Conservation (phyloP, 2,888 invertebrate species). For the Drepana falcataria region DNA sequence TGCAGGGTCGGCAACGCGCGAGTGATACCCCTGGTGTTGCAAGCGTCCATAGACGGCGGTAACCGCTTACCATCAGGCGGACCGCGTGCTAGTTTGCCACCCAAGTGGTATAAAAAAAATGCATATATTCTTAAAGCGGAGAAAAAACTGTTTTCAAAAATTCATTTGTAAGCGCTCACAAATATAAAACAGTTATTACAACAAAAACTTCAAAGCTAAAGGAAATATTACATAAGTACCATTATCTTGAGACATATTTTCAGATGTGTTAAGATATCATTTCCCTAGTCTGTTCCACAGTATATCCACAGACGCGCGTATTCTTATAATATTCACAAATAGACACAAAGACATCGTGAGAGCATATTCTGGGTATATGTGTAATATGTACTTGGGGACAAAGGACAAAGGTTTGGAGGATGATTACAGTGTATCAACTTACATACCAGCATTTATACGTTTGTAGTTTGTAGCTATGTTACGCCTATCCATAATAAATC, state of each 20-base stretch:
- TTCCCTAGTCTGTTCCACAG: background rate
- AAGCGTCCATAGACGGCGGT: too few relatives aligned
- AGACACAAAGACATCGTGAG: background rate
- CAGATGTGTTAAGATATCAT: background rate
- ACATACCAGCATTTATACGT: background rate
- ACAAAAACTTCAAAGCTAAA: background rate
- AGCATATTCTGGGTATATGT: background rate
- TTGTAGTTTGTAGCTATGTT: background rate
- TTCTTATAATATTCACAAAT: background rate
- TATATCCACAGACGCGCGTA: too few relatives aligned
- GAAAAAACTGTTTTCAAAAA: too few relatives aligned
- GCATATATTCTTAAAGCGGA: too few relatives aligned
- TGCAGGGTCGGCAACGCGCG: too few relatives aligned
- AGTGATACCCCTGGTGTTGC: too few relatives aligned
- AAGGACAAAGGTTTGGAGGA: background rate
- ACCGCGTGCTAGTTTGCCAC: too few relatives aligned
- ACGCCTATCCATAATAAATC: slow-evolving; percentile 1
- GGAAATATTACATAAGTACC: background rate
- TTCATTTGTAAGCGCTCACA: too few relatives aligned
- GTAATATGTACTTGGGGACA: background rate
- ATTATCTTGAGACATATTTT: background rate
- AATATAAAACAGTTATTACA: too few relatives aligned
- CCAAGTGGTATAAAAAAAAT: too few relatives aligned
- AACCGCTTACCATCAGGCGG: too few relatives aligned
- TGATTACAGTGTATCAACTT: background rate